These are phyloP conservation scores for Serinus canaria DNA, from an alignment of 2,113 vertebrate species.

Conservation along the genomic window DNA sequence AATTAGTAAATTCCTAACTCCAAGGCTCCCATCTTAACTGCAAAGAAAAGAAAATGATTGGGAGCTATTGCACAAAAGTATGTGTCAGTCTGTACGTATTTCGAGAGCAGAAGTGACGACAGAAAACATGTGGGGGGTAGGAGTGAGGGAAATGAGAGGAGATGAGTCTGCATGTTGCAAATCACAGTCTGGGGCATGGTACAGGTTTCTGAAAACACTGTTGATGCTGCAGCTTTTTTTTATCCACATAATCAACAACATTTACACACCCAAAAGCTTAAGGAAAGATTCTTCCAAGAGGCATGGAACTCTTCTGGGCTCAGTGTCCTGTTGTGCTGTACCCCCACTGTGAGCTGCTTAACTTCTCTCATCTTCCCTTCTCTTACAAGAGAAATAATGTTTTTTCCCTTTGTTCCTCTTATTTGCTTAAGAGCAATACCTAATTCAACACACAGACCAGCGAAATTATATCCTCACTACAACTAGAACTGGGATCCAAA, in stretches of 20 bases:
- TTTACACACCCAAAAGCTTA: neutral
- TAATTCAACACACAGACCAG: neutral
- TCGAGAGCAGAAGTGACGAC: neutral
- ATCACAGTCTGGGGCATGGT: neutral
- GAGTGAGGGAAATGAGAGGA: neutral
- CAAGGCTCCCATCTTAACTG: neutral
- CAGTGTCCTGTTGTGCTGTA: neutral
- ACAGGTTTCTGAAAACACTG: neutral
- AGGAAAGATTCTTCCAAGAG: neutral
- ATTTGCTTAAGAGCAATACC: neutral
- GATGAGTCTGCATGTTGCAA: neutral
- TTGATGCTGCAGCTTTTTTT: neutral
- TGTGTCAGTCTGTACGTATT: neutral
- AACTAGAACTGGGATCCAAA: neutral
- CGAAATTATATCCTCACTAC: neutral
- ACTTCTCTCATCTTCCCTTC: neutral
- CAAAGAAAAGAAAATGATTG: neutral
- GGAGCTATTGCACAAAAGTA: neutral
- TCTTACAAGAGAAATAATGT: neutral
- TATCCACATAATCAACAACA: neutral
- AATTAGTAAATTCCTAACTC: constrained; percentile 4
- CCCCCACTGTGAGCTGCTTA: neutral
- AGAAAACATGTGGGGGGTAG: neutral
- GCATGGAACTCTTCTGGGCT: neutral
- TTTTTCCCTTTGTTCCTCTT: neutral